These are phyloP conservation scores for Artemia sp. DNA, from an alignment of 2,888 invertebrate genomes.

Conservation along the genomic window DNA sequence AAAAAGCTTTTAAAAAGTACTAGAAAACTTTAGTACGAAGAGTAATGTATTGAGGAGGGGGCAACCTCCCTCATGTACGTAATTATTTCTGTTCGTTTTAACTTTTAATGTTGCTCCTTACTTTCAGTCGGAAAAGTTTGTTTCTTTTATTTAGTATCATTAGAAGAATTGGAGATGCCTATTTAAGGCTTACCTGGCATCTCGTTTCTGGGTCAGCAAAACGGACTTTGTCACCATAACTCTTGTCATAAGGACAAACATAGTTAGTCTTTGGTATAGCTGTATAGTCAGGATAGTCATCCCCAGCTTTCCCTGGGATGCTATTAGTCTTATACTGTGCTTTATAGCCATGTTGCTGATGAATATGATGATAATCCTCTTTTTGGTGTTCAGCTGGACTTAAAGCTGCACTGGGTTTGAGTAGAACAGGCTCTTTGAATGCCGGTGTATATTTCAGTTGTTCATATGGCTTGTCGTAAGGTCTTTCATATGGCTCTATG, in stretches of 20 bases:
- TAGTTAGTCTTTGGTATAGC: slow-evolving; percentile 12
- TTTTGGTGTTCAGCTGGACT: slow-evolving; percentile 7
- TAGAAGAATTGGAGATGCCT: no score
- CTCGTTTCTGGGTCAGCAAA: slow-evolving; percentile 3
- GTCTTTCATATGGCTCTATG: not conserved
- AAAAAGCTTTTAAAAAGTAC: no score
- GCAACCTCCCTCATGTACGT: no score
- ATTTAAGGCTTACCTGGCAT: not conserved
- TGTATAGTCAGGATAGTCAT: slow-evolving; percentile 3
- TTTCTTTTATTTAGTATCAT: no score
- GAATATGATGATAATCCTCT: not conserved
- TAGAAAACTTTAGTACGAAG: no score
- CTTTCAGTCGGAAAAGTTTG: no score
- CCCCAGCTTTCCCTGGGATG: not conserved
- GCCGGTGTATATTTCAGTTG: not conserved
- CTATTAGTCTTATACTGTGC: slow-evolving; percentile 2
- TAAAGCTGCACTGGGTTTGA: not conserved
- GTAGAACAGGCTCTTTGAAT: not conserved
- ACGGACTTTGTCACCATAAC: not conserved
- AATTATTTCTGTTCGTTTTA: no score
- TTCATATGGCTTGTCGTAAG: slow-evolving; percentile 12
- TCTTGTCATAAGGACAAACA: not conserved
- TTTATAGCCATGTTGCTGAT: slow-evolving; percentile 4
- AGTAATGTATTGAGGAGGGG: no score
- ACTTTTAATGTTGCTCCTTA: no score